A percentile compares a stretch with the other conserved stretches of the same genome.
phyloP scores from a whole-genome alignment of 2,888 invertebrate genomes.

The Xylophagus ater region DNA sequence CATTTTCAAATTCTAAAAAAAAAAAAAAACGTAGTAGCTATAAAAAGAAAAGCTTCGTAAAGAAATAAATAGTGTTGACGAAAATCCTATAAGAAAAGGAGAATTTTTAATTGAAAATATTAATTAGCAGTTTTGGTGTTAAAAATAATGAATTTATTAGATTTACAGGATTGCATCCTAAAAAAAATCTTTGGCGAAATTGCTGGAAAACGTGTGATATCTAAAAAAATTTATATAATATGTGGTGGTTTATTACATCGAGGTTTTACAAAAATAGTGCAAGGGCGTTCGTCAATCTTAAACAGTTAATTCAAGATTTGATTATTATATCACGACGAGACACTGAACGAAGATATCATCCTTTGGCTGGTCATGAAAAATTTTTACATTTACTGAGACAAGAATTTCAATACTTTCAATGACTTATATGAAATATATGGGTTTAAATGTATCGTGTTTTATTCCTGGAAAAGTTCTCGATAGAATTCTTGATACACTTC shows the following conservation, averaged over 20 bases:
- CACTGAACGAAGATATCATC: constrained; percentile 77
- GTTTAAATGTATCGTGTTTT: constrained; percentile 1
- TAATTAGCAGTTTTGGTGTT: too few relatives aligned
- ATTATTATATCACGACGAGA: constrained; percentile 74
- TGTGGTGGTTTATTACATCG: constrained; percentile 66
- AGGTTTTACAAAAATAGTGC: constrained; percentile 71
- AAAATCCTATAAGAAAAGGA: neutral
- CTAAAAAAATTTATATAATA: constrained; percentile 60
- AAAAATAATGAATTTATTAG: constrained; percentile 46
- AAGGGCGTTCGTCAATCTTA: constrained; percentile 60
- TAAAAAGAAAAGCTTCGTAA: neutral
- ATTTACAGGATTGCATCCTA: constrained; percentile 62
- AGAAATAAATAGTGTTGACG: neutral
- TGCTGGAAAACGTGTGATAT: constrained; percentile 65
- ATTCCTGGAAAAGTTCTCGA: constrained; percentile 91
- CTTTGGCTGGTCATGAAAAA: constrained; percentile 76
- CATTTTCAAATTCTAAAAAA: neutral
- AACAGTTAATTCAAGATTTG: constrained; percentile 70
- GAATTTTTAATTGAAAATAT: too few relatives aligned
- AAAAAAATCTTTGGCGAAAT: constrained; percentile 75
- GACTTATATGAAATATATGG: constrained; percentile 50
- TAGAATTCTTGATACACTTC: constrained; percentile 67
- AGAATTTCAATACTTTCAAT: constrained; percentile 83
- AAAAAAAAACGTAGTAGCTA: neutral
- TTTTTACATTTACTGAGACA: constrained; percentile 80